Percentiles rank a stretch among this genome's conserved stretches.
phyloP scores from a whole-genome alignment of 2,888 invertebrate species.

The Eupithecia abbreviata region DNA sequence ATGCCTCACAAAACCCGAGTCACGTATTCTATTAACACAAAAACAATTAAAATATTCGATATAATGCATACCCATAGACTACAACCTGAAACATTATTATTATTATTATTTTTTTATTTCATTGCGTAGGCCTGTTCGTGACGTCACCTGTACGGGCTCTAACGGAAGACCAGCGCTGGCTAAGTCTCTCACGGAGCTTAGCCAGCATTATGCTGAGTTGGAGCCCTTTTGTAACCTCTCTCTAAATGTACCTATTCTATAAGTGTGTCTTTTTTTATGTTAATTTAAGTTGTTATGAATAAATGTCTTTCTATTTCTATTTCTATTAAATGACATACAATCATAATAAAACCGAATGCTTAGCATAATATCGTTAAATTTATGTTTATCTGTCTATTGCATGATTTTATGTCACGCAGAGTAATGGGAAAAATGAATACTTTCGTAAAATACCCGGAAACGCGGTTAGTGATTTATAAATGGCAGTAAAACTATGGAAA shows the following conservation, averaged over 20 bases:
- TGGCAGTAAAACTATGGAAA: constrained; percentile 6
- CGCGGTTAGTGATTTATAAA: constrained; percentile 17
- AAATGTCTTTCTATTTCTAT: too few species aligned
- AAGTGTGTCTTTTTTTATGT: too few species aligned
- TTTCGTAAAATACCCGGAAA: constrained; percentile 6
- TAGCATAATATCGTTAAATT: constrained; percentile 12
- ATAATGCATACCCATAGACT: background rate
- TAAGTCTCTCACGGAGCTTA: too few species aligned
- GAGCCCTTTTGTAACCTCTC: too few species aligned
- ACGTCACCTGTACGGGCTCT: too few species aligned
- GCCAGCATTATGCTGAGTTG: too few species aligned
- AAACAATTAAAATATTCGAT: background rate
- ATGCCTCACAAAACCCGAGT: background rate
- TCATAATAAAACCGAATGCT: constrained; percentile 14
- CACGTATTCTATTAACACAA: background rate
- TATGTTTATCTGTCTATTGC: constrained; percentile 29
- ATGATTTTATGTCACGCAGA: constrained; percentile 21
- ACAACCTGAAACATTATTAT: background rate
- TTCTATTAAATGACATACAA: background rate
- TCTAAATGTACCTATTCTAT: too few species aligned
- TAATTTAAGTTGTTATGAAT: too few species aligned
- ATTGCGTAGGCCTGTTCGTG: too few species aligned
- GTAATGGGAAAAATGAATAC: constrained; percentile 7
- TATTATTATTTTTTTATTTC: too few species aligned
- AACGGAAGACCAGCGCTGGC: too few species aligned